Percentiles rank a stretch among this genome's conserved stretches.
Evolutionary conservation across 2,888 invertebrate genomes (phyloP).

Genomic region (Idaea straminata): DNA sequence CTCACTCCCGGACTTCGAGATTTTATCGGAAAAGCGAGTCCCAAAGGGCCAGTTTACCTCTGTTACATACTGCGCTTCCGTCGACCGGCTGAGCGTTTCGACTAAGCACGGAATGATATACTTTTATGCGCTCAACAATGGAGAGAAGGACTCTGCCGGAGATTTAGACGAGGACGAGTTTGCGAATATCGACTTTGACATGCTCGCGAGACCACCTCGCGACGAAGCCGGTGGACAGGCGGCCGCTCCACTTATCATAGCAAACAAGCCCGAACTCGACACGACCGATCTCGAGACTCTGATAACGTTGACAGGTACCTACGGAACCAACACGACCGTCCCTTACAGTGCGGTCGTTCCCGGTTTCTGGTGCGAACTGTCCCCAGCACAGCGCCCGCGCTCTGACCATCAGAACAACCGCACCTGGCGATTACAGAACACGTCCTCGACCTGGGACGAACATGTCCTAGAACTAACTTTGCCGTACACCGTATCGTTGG

Average conservation of each 20-base stretch:
- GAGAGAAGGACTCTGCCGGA: slow-evolving; percentile 85
- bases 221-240: slow-evolving; percentile 57
- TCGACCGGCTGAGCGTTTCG: slow-evolving; percentile 92
- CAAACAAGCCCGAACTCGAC: slow-evolving; percentile 80
- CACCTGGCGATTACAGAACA: slow-evolving; percentile 93
- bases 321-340: slow-evolving; percentile 77
- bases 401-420: slow-evolving; percentile 93
- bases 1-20: slow-evolving; percentile 84
- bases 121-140: slow-evolving; percentile 88
- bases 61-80: slow-evolving; percentile 91
- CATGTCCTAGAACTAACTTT: slow-evolving; percentile 94
- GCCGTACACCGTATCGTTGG: slow-evolving; percentile 87
- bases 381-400: slow-evolving; percentile 93
- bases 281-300: slow-evolving; percentile 83
- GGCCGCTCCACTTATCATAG: slow-evolving; percentile 66
- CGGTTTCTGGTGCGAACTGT: slow-evolving; percentile 95
- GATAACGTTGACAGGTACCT: slow-evolving; percentile 88
- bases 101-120: slow-evolving; percentile 90
- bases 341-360: slow-evolving; percentile 93
- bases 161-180: slow-evolving; percentile 86
- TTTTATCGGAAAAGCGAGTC: slow-evolving; percentile 84
- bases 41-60: slow-evolving; percentile 88
- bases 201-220: slow-evolving; percentile 62
- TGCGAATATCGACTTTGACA: slow-evolving; percentile 70
- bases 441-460: slow-evolving; percentile 95